Evolutionary conservation across 2,888 invertebrate species (phyloP), one percentile per base, ranked within the genome.

Genomic region (Caenorhabditis auriculariae): DNA sequence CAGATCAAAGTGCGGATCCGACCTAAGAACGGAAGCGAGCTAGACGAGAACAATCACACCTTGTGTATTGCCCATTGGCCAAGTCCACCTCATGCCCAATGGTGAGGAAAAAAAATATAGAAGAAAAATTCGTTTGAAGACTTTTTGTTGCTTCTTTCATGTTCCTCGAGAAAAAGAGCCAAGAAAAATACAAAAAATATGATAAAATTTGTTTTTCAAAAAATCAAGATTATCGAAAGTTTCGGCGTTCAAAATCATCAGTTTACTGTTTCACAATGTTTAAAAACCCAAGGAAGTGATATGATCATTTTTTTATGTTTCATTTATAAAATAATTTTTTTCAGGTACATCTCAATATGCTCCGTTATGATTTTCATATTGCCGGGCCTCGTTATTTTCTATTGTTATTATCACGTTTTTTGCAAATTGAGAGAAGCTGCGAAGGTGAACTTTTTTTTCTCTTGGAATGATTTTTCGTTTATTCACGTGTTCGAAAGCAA

Each of bases 381-480:
- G 24, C 81, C 81, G 12, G 64, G 77, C 28, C 57, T 66, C 21
- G 63, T 79, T 42, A 77, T 80, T 41, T 60, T 76, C 46, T 76
- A 69, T 60, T 80, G 75, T 60, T 80, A 80, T 57, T 77, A 77
- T 51, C 76, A 78, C 44, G 80, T 80, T 28, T 64, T 79, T 19
- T 73, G 69, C 60, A 80, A 80, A 56, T 57, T 80, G 5, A 66
- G 76, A 12, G 77, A 80, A 54, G 75, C 64, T 17, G 60, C 64
- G 6, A 60, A 64, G 47, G 45, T 45, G 44, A 43, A 50, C n/a
- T 26, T 4, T 15, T n/a, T 45, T 5, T 21, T 3, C 15, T 45
- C 28, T 21, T 32, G 46, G 27, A 39, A 43, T 44, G 35, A 44
- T 21, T 12, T 15, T 27, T 24, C 19, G 17, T 17, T 52, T 52